Evolutionary conservation across 2,113 vertebrate genomes (phyloP).

Genomic region (Acinonyx jubatus): DNA sequence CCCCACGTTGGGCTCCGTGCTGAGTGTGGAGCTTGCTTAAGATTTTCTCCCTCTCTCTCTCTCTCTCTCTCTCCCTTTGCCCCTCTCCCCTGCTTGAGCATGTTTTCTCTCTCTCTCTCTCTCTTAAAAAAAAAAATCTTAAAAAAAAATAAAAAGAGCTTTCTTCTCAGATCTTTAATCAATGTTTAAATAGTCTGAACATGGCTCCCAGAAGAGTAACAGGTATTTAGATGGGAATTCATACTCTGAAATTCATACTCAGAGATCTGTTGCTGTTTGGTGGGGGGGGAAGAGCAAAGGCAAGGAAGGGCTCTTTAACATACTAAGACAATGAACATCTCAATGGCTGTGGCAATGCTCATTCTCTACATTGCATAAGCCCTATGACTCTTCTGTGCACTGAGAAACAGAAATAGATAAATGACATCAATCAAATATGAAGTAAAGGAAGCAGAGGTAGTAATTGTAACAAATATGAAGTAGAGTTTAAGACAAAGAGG

Average conservation of each 20-base stretch:
- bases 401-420: not conserved
- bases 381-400: not conserved
- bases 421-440: not conserved
- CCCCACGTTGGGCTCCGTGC: too few relatives aligned
- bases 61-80: too few relatives aligned
- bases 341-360: not conserved
- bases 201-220: not conserved
- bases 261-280: not conserved
- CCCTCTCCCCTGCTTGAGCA: too few relatives aligned
- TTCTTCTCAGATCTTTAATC: not conserved
- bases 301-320: not conserved
- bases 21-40: too few relatives aligned
- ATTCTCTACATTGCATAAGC: not conserved
- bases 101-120: too few relatives aligned
- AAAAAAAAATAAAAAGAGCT: too few relatives aligned
- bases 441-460: not conserved
- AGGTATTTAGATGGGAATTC: not conserved
- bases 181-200: not conserved
- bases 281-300: not conserved
- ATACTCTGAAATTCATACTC: too few relatives aligned
- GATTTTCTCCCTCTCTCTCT: too few relatives aligned
- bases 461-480: not conserved
- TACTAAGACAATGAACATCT: not conserved
- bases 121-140: too few relatives aligned
- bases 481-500: not conserved